Evolutionary conservation across 2,113 vertebrate genomes (phyloP).

Genomic region (Stigmatopora nigra): DNA sequence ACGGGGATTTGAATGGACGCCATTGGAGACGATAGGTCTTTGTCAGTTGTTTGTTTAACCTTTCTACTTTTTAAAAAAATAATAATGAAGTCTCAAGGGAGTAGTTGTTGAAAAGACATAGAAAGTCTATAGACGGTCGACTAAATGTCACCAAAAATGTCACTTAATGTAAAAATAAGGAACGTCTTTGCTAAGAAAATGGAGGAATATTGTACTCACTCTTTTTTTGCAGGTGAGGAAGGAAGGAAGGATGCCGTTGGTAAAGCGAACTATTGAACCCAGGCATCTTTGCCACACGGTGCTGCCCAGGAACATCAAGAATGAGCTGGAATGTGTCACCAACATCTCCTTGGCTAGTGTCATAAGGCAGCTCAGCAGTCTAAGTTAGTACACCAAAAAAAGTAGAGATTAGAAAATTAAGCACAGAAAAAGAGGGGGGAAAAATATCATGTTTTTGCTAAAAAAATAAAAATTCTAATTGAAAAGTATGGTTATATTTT

Average conservation of each 20-base stretch:
- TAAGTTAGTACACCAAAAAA: constrained; percentile 79
- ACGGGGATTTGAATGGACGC: constrained; percentile 20
- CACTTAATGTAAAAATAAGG: too few relatives aligned
- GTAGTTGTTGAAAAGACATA: too few relatives aligned
- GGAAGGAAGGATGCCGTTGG: constrained; percentile 83
- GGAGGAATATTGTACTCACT: background rate
- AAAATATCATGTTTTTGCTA: background rate
- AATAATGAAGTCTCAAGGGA: too few relatives aligned
- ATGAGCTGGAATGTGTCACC: constrained; percentile 97
- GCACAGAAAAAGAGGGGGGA: too few relatives aligned
- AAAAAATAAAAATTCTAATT: too few relatives aligned
- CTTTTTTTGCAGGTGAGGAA: constrained; percentile 31
- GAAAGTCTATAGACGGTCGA: too few relatives aligned
- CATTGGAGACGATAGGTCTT: background rate
- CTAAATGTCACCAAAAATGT: too few relatives aligned
- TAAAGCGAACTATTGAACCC: constrained; percentile 98
- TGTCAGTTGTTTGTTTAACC: constrained; percentile 22
- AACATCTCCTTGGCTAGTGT: constrained; percentile 98
- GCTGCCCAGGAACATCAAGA: constrained; percentile 89
- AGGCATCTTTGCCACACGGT: constrained; percentile 96
- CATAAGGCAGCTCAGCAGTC: constrained; percentile 95
- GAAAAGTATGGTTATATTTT: too few relatives aligned
- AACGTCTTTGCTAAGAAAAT: background rate
- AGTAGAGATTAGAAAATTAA: too few relatives aligned
- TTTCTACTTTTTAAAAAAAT: background rate